Percentiles rank a stretch among this genome's conserved stretches.
Conservation (phyloP, 1,140 invertebrate genomes). For the Thereuonema tuberculata region DNA sequence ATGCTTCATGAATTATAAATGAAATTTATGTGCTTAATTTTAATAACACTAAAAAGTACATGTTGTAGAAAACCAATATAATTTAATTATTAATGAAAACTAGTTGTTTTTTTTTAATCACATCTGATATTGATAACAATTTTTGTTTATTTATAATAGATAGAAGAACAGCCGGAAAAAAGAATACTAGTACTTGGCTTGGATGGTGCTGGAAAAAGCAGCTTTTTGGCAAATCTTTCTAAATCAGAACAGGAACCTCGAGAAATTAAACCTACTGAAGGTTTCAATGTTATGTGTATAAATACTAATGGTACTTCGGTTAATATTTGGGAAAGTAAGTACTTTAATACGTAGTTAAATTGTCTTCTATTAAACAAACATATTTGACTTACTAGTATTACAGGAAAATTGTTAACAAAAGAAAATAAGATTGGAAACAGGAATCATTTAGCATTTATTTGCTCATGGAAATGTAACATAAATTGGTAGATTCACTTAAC, state of each 20-base stretch:
- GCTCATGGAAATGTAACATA: too few species aligned
- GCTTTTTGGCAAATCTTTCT: neutral
- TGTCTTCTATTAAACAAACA: neutral
- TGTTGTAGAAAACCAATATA: too few species aligned
- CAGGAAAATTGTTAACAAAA: neutral
- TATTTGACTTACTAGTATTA: neutral
- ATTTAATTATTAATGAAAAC: too few species aligned
- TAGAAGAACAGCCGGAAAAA: neutral
- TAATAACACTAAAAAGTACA: too few species aligned
- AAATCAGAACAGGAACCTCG: neutral
- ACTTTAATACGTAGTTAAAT: too few species aligned
- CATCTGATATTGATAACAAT: too few species aligned
- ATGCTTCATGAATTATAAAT: too few species aligned
- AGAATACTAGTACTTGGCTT: neutral
- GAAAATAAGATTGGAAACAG: neutral
- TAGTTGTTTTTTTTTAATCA: too few species aligned
- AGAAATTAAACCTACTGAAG: constrained; percentile 8
- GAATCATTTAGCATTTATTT: neutral
- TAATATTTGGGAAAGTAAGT: constrained; percentile 11
- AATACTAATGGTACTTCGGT: neutral
- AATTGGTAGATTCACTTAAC: too few species aligned
- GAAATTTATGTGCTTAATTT: too few species aligned
- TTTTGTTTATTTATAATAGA: neutral
- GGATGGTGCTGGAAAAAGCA: constrained; percentile 8
- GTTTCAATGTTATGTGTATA: constrained; percentile 8